Evolutionary conservation across 2,113 vertebrate genomes (phyloP), one percentile per base, ranked within the genome.

Genomic region (Pagrus major): DNA sequence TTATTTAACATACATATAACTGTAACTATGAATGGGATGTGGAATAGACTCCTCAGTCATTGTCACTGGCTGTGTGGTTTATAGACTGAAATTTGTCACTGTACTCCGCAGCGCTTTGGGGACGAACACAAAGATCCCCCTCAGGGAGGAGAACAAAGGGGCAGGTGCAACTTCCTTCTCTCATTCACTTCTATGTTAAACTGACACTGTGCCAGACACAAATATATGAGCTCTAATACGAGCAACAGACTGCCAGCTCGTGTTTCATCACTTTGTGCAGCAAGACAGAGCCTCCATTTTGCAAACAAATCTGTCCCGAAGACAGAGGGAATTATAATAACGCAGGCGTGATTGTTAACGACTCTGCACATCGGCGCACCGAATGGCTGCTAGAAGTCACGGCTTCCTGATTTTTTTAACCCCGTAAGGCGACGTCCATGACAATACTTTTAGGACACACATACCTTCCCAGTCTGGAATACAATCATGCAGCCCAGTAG

Each of bases 91-190:
- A 95, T 95, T 93, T 95, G 96, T 95, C 95, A 95, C 94, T 95
- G 93, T 95, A 95, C 94, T 95, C 94, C 93, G 90, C 94, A 94
- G 95, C 91, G 93, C 94, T 95, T 92, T 88, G 95, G 95, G n/a
- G 96, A 96, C 95, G 94, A 96, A 96, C 95, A 96, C 96, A 96
- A 94, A 96, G 93, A 93, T 95, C 94, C 95, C 95, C 95, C 95
- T 95, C 93, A 91, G 95, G 95, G 92, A 68, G 54, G 78, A 79
- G 94, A 96, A 96, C 95, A 94, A 96, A 98, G 94, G 95, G 95
- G 95, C 97, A 97, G 97, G 97, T 98, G 96, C 96, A 95, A 94
- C 94, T 94, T 96, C 96, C 96, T 94, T 91, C 91, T 94, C 93
- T 94, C 93, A 96, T 96, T 97, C 89, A 90, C 91, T 83, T 59